phyloP scores from a whole-genome alignment of 2,113 vertebrate genomes.

The Tauraco erythrolophus region DNA sequence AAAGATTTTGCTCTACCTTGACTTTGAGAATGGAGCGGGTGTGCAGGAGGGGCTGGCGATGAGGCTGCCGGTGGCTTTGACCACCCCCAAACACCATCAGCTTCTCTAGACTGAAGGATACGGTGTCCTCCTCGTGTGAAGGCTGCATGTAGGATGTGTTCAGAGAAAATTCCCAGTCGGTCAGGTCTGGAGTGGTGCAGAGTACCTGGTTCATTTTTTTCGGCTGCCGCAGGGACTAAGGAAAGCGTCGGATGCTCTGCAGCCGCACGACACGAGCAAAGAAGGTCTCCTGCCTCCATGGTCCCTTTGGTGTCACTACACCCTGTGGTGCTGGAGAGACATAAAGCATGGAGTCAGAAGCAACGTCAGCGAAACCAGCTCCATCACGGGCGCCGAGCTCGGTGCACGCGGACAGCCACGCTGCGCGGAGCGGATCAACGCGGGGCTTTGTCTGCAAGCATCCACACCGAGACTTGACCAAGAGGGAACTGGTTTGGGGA shows the following conservation, averaged over 20 bases:
- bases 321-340: neutral
- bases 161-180: neutral
- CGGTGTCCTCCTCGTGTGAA: neutral
- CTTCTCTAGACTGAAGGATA: neutral
- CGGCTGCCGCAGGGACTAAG: neutral
- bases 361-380: neutral
- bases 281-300: neutral
- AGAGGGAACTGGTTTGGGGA: neutral
- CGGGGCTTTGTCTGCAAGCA: accelerated
- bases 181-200: neutral
- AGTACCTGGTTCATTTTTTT: neutral
- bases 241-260: neutral
- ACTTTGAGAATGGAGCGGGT: accelerated
- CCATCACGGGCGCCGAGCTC: accelerated
- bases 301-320: accelerated
- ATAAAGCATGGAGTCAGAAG: neutral
- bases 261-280: neutral
- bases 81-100: neutral
- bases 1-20: neutral
- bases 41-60: accelerated
- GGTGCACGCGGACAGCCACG: accelerated
- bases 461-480: neutral
- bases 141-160: neutral
- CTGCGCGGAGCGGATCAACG: neutral
- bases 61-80: accelerated